Percentiles rank a stretch among this genome's conserved stretches.
Evolutionary conservation across 2,113 vertebrate genomes (phyloP).

Genomic region (Mugil cephalus): DNA sequence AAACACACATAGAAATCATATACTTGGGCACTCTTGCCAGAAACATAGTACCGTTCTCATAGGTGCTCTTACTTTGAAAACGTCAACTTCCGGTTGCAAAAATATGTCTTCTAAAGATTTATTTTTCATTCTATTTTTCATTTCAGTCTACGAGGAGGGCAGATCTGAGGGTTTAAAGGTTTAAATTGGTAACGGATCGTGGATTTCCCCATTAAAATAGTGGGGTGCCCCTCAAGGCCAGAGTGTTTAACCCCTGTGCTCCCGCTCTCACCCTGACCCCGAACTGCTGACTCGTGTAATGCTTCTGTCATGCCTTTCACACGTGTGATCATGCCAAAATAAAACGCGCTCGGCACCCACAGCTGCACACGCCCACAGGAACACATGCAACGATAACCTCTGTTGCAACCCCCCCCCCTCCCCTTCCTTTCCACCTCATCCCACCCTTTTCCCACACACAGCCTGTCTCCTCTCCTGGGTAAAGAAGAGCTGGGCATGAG

Average conservation of each 20-base stretch:
- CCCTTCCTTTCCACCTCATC: too few relatives aligned
- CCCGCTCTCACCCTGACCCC: conserved; percentile 63
- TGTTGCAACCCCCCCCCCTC: too few relatives aligned
- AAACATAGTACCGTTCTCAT: too few relatives aligned
- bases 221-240: conserved; percentile 66
- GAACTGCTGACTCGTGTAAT: conserved; percentile 67
- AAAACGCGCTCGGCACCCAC: conserved; percentile 53
- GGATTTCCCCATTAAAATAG: conserved; percentile 78
- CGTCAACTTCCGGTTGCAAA: too few relatives aligned
- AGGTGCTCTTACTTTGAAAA: too few relatives aligned
- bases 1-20: too few relatives aligned
- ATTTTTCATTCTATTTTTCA: too few relatives aligned
- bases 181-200: conserved; percentile 73
- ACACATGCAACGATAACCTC: conserved; percentile 56
- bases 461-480: conserved; percentile 66
- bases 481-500: conserved; percentile 65
- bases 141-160: conserved; percentile 2
- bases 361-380: conserved; percentile 37
- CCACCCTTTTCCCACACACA: not conserved
- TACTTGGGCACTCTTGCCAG: too few relatives aligned
- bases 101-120: too few relatives aligned
- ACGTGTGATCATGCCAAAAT: conserved; percentile 40
- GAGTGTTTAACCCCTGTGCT: conserved; percentile 80
- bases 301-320: conserved; percentile 42
- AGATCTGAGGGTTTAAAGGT: conserved; percentile 26